These are phyloP conservation scores for Euphonia xanthogaster DNA, from an alignment of 2,797 vertebrate genomes.

Conservation along the genomic window DNA sequence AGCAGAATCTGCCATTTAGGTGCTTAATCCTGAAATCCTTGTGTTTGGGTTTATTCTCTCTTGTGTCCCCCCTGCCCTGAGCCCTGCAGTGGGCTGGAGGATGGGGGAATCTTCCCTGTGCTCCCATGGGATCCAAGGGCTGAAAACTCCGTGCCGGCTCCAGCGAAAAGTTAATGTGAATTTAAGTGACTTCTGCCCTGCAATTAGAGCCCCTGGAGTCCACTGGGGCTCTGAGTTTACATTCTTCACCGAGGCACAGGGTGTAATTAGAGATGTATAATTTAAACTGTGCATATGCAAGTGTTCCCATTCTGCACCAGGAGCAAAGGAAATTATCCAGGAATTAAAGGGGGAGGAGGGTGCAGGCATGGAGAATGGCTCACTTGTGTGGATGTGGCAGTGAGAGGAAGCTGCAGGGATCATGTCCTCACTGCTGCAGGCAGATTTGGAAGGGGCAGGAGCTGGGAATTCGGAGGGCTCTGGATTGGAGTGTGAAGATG, in stretches of 20 bases:
- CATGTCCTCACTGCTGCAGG: background rate
- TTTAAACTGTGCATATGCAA: slow-evolving; percentile 53
- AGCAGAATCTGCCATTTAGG: background rate
- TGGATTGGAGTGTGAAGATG: fast-evolving
- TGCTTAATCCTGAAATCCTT: background rate
- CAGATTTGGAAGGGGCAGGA: background rate
- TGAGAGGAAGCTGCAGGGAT: background rate
- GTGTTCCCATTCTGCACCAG: slow-evolving; percentile 41
- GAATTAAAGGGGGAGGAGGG: slow-evolving; percentile 55
- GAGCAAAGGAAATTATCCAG: slow-evolving; percentile 63
- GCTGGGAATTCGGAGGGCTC: fast-evolving
- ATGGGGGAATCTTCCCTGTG: background rate
- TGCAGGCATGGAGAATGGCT: background rate
- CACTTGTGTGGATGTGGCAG: slow-evolving; percentile 49
- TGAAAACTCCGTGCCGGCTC: background rate
- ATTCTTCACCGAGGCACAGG: slow-evolving; percentile 43
- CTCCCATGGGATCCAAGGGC: background rate
- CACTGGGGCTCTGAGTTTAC: slow-evolving; percentile 62
- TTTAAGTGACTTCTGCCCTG: slow-evolving; percentile 63
- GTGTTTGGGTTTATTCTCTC: background rate
- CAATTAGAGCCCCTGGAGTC: slow-evolving; percentile 54
- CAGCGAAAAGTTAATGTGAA: slow-evolving; percentile 37
- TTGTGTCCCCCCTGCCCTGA: background rate
- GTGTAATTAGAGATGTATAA: slow-evolving; percentile 67
- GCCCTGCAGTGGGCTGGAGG: background rate